A percentile compares a stretch with the other conserved stretches of the same genome.
Evolutionary conservation across 2,888 invertebrate genomes (phyloP).

Genomic region (Hypomecis atomaria): DNA sequence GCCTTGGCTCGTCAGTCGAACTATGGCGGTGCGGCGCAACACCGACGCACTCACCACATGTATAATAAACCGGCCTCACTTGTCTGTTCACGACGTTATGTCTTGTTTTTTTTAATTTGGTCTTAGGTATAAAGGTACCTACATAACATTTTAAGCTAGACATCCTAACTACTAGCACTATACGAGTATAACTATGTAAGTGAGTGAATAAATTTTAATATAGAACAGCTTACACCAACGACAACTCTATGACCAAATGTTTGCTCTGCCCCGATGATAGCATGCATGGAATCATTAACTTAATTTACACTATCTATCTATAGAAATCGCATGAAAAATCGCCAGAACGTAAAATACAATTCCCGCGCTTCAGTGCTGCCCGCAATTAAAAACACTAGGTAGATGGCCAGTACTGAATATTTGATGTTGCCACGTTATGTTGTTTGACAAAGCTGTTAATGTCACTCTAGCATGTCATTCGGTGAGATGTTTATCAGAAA

Average conservation of each 20-base stretch:
- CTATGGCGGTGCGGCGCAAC: too few species aligned
- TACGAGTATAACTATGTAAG: not conserved
- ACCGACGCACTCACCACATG: too few species aligned
- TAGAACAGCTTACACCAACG: not conserved
- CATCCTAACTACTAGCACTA: not conserved
- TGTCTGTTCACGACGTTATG: too few species aligned
- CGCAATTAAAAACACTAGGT: slow-evolving; percentile 67
- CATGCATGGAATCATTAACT: slow-evolving; percentile 30
- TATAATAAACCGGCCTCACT: too few species aligned
- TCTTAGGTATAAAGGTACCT: too few species aligned
- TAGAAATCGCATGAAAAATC: slow-evolving; percentile 37
- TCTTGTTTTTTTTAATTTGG: too few species aligned
- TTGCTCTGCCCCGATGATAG: slow-evolving; percentile 29
- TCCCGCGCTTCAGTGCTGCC: slow-evolving; percentile 62
- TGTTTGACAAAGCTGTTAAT: slow-evolving; percentile 82
- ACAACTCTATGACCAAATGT: slow-evolving; percentile 10
- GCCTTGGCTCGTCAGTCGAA: too few species aligned
- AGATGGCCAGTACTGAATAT: slow-evolving; percentile 68
- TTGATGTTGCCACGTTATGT: slow-evolving; percentile 69
- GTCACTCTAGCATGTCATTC: slow-evolving; percentile 79
- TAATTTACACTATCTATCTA: slow-evolving; percentile 39
- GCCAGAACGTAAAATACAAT: slow-evolving; percentile 36
- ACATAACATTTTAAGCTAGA: not conserved
- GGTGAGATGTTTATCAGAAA: slow-evolving; percentile 56
- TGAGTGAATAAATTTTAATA: not conserved